Evolutionary conservation across 2,797 vertebrate genomes (phyloP).

Genomic region (Thaleichthys pacificus): DNA sequence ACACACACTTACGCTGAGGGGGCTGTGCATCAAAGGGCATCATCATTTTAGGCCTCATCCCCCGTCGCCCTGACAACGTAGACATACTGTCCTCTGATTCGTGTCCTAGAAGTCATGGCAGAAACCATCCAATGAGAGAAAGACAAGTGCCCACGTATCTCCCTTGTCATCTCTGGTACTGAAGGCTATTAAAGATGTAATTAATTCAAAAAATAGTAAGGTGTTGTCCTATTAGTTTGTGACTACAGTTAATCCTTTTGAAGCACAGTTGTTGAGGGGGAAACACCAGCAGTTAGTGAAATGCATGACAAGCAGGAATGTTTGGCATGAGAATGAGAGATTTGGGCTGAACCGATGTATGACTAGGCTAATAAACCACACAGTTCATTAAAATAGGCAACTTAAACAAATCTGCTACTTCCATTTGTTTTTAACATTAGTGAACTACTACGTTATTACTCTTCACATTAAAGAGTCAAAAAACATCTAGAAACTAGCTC

Average conservation of each 20-base stretch:
- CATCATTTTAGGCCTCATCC: constrained; percentile 99
- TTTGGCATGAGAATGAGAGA: constrained; percentile 48
- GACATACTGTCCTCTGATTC: constrained; percentile 99
- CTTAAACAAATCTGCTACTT: too few relatives aligned
- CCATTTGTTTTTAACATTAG: too few relatives aligned
- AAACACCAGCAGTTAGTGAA: constrained; percentile 25
- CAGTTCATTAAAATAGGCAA: background rate
- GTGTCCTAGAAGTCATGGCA: constrained; percentile 85
- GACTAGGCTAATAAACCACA: constrained; percentile 2
- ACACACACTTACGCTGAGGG: constrained; percentile 92
- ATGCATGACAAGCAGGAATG: constrained; percentile 67
- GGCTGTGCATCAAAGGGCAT: constrained; percentile 98
- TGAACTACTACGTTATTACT: too few relatives aligned
- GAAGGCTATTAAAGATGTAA: background rate
- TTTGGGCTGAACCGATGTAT: constrained; percentile 9
- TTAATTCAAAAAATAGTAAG: background rate
- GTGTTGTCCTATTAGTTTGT: background rate
- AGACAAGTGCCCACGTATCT: constrained; percentile 21
- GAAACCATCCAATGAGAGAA: constrained; percentile 75
- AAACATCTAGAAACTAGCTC: too few relatives aligned
- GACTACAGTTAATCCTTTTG: background rate
- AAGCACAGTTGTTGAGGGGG: constrained; percentile 17
- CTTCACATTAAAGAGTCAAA: too few relatives aligned
- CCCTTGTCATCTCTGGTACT: constrained; percentile 3
- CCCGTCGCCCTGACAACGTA: constrained; percentile 91